Conservation (phyloP, 2,888 invertebrate genomes). For the Epinotia demarniana region DNA sequence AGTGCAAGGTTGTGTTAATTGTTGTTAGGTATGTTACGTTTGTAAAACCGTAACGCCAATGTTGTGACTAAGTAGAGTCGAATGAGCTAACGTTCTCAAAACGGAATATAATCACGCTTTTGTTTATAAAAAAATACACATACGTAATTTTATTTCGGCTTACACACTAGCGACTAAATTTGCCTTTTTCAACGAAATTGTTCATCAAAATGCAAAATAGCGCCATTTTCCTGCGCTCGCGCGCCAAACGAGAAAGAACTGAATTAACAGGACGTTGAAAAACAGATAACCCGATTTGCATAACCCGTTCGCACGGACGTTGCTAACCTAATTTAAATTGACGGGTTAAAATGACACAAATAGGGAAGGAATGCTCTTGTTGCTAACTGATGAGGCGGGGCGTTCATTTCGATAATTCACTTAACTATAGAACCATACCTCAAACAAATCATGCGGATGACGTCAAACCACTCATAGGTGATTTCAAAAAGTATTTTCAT, state of each 20-base stretch:
- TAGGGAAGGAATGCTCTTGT: conserved; percentile 46
- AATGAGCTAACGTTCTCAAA: not conserved
- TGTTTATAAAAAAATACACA: not conserved
- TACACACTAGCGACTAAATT: conserved; percentile 23
- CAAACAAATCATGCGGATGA: too few relatives aligned
- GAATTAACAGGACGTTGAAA: conserved; percentile 78
- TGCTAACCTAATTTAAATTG: conserved; percentile 73
- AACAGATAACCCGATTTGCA: conserved; percentile 81
- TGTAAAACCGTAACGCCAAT: not conserved
- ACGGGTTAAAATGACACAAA: conserved; percentile 67
- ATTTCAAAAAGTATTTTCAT: too few relatives aligned
- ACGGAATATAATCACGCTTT: not conserved
- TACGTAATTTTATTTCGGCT: conserved; percentile 2
- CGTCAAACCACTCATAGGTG: too few relatives aligned
- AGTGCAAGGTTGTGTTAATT: not conserved
- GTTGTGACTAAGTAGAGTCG: too few relatives aligned
- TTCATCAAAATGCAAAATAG: conserved; percentile 82
- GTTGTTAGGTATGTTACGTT: not conserved
- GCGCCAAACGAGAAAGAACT: conserved; percentile 70
- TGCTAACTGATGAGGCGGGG: conserved; percentile 17
- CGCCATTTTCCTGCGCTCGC: conserved; percentile 66
- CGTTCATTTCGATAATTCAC: not conserved
- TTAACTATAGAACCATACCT: too few relatives aligned
- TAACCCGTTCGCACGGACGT: conserved; percentile 75
- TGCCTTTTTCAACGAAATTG: conserved; percentile 59